Evolutionary conservation across 1,140 invertebrate genomes (phyloP).

Genomic region (Lepidurus apus): DNA sequence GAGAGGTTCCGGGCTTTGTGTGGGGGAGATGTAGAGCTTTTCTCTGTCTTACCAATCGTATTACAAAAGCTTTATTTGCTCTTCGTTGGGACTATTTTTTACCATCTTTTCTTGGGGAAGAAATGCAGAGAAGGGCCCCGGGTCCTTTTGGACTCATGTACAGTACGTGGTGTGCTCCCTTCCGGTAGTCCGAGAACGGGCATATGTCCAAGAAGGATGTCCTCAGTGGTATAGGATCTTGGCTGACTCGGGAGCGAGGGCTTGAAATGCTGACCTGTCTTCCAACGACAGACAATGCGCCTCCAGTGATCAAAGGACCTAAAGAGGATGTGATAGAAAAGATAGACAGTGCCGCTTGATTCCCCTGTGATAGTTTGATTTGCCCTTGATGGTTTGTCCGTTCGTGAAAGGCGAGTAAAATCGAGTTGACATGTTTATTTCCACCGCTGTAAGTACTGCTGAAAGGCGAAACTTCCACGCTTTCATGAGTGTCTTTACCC

Average conservation of each 20-base stretch:
- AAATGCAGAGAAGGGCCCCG: neutral
- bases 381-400: neutral
- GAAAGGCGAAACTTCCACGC: too few relatives aligned
- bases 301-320: neutral
- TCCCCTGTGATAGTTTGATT: neutral
- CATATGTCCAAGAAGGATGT: constrained; percentile 18
- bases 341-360: neutral
- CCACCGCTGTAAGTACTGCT: too few relatives aligned
- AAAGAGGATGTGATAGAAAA: neutral
- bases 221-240: neutral
- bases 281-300: neutral
- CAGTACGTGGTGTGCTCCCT: neutral
- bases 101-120: neutral
- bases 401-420: neutral
- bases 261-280: constrained; percentile 3
- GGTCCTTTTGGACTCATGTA: neutral
- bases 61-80: neutral
- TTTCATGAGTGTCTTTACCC: too few relatives aligned
- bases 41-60: neutral
- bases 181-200: neutral
- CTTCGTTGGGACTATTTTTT: neutral
- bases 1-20: neutral
- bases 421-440: neutral
- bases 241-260: neutral
- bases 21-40: neutral